Conservation (phyloP, 2,888 invertebrate species). For the Autographa pulchrina region DNA sequence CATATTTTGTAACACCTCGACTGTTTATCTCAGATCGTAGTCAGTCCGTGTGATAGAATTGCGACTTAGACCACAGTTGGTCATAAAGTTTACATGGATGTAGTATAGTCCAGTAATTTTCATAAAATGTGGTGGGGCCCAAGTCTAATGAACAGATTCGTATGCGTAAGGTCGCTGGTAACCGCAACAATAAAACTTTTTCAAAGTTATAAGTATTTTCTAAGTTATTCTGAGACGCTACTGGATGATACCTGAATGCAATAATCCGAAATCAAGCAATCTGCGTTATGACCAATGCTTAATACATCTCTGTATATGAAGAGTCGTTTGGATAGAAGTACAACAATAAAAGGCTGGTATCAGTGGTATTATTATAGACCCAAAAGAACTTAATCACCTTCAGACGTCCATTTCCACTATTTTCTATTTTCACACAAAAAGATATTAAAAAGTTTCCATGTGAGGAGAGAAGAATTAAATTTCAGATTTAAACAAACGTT, state of each 20-base stretch:
- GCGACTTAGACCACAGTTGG: slow-evolving; percentile 8
- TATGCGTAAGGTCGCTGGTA: not conserved
- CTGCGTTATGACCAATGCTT: not conserved
- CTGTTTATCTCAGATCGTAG: slow-evolving; percentile 18
- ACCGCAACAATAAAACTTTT: not conserved
- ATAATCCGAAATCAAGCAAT: not conserved
- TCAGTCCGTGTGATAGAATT: slow-evolving; percentile 14
- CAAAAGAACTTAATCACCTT: too few relatives aligned
- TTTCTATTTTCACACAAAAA: too few relatives aligned
- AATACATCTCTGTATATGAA: not conserved
- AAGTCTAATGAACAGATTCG: not conserved
- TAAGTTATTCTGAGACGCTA: not conserved
- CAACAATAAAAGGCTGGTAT: too few relatives aligned
- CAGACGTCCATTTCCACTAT: too few relatives aligned
- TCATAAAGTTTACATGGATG: not conserved
- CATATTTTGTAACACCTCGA: slow-evolving; percentile 62
- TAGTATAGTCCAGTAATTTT: not conserved
- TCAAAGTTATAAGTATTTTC: not conserved
- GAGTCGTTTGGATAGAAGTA: too few relatives aligned
- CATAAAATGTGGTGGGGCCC: not conserved
- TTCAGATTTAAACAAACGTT: not conserved
- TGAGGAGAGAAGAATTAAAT: not conserved
- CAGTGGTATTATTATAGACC: too few relatives aligned
- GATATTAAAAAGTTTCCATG: not conserved
- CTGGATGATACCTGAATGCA: not conserved